Evolutionary conservation across 1,140 invertebrate species (phyloP), one percentile per base, ranked within the genome.

Genomic region (Drosophila hydei): DNA sequence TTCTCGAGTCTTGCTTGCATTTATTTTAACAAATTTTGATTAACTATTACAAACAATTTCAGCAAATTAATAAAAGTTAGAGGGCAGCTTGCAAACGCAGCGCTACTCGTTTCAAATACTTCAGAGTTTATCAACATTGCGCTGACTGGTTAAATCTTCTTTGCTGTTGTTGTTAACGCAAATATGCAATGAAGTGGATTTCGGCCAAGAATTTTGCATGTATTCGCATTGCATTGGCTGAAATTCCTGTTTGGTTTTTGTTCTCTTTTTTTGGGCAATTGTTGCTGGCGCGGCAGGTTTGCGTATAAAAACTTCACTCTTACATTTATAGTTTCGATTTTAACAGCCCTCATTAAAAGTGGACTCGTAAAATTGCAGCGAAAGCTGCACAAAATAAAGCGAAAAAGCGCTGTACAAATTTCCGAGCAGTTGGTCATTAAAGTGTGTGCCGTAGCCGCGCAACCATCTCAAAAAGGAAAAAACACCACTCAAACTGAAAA

Each of bases 331-430:
- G 61, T 47, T 71, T 64, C 68, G 43, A 71, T 71, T 71, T 64
- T 64, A 64, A 71, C 52, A 42, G 42, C 55, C 25, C 70, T 68
- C 70, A 72, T 72, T 72, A 72, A 72, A 60, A 72, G 42, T 23
- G 30, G 48, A 36, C 38, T 61, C 70, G 50, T 68, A 55, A 72
- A 72, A 68, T 8, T 51, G 40, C 27, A 21, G 21, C 36, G 25
- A 63, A 40, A 50, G n/a, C 12, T 33, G 51, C 14, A 6, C n/a
- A n/a, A n/a, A n/a, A n/a, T n/a, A 33, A 2, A 33, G 27, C n/a
- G 8, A 30, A 43, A 30, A 67, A 67, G 54, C 52, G 47, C 33
- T 27, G 36, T 59, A 62, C 38, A 54, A 72, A 65, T 65, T 65
- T 58, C 19, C 60, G 33, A 40, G 52, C 61, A 51, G 40, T 56